These are phyloP conservation scores for Megaustenia siamemsis DNA, from an alignment of 2,888 invertebrate species.

Conservation along the genomic window DNA sequence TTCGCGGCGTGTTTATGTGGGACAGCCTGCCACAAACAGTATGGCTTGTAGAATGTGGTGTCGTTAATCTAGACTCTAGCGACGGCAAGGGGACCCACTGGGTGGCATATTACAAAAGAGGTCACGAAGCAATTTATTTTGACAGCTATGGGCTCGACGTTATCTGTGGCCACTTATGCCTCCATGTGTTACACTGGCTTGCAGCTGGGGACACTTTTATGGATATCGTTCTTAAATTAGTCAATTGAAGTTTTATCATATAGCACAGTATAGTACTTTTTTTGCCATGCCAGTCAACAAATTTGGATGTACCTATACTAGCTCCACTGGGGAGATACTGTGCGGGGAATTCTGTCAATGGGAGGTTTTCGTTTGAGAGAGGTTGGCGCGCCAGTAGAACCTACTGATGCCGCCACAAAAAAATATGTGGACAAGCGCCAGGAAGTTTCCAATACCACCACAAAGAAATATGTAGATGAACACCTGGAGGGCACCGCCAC, in stretches of 20 bases:
- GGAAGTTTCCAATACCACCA: too few relatives aligned
- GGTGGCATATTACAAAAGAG: neutral
- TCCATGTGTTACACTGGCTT: neutral
- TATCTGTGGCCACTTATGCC: constrained; percentile 12
- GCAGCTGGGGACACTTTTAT: neutral
- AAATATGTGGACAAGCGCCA: too few relatives aligned
- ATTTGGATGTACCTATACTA: neutral
- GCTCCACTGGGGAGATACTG: neutral
- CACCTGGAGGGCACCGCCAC: too few relatives aligned
- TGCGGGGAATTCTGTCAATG: neutral
- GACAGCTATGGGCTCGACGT: constrained; percentile 13
- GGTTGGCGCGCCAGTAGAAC: neutral
- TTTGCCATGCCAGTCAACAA: neutral
- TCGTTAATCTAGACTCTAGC: constrained; percentile 5
- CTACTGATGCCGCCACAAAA: too few relatives aligned
- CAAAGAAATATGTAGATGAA: too few relatives aligned
- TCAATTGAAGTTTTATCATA: too few relatives aligned
- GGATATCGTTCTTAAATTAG: neutral
- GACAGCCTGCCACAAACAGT: neutral
- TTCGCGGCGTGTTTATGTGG: neutral
- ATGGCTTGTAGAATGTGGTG: neutral
- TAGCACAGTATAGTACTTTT: too few relatives aligned
- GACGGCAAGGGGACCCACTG: neutral
- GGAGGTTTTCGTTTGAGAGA: neutral
- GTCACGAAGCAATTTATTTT: neutral